Evolutionary conservation across 2,888 invertebrate species (phyloP).

Genomic region (Polymixis lichenea): DNA sequence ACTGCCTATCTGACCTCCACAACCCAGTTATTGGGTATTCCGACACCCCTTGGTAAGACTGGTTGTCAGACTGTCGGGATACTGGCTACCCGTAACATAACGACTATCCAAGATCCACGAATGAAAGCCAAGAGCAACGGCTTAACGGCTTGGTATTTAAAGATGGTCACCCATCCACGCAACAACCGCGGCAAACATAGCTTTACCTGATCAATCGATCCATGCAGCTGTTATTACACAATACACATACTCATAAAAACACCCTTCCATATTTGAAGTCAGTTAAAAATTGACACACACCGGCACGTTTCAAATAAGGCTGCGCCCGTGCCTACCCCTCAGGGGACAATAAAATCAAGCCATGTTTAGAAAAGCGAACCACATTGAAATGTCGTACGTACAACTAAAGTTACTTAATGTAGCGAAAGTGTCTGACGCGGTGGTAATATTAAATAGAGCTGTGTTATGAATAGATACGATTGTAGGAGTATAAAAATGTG

Average conservation of each 20-base stretch:
- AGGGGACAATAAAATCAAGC: slow-evolving; percentile 39
- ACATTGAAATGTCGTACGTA: slow-evolving; percentile 57
- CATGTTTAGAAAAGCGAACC: slow-evolving; percentile 58
- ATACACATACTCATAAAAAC: not conserved
- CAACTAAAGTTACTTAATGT: slow-evolving; percentile 60
- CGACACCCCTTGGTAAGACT: no score
- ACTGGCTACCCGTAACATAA: no score
- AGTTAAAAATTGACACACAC: slow-evolving; percentile 7
- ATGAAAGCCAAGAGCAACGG: no score
- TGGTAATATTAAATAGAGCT: slow-evolving; percentile 64
- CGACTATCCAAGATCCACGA: no score
- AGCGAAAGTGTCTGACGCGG: slow-evolving; percentile 68
- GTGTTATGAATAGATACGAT: slow-evolving; percentile 57
- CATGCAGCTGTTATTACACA: no score
- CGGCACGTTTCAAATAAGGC: not conserved
- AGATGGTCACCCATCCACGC: no score
- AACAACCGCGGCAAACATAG: no score
- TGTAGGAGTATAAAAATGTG: slow-evolving; percentile 9
- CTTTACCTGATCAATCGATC: no score
- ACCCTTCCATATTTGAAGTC: not conserved
- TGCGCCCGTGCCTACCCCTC: slow-evolving; percentile 30
- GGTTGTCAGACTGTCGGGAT: no score
- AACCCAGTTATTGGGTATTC: no score
- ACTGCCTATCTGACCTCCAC: no score
- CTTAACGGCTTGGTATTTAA: no score